Percentiles rank a stretch among this genome's conserved stretches.
Conservation (phyloP, 2,888 invertebrate species). For the Alloplasta piceator region DNA sequence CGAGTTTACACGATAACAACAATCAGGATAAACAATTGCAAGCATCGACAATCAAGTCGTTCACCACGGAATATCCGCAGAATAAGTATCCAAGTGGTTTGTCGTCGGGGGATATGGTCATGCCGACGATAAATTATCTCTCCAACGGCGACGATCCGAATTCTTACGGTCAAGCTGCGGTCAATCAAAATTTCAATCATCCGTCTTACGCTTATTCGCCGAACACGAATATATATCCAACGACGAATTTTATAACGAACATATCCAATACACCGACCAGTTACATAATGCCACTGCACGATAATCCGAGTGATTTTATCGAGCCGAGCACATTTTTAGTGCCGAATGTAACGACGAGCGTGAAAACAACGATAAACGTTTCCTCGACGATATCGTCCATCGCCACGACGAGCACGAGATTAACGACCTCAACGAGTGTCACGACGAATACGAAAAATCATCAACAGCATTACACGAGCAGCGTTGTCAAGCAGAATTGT, state of each 20-base stretch:
- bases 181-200: slow-evolving; percentile 81
- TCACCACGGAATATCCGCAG: slow-evolving; percentile 78
- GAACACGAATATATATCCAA: slow-evolving; percentile 81
- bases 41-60: slow-evolving; percentile 75
- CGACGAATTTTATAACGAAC: slow-evolving; percentile 80
- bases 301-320: slow-evolving; percentile 78
- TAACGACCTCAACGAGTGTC: slow-evolving; percentile 45
- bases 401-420: slow-evolving; percentile 67
- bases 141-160: slow-evolving; percentile 78
- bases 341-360: slow-evolving; percentile 75
- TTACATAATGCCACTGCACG: slow-evolving; percentile 82
- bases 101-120: slow-evolving; percentile 75
- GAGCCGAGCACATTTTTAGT: slow-evolving; percentile 79
- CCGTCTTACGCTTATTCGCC: slow-evolving; percentile 79
- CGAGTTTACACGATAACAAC: slow-evolving; percentile 75
- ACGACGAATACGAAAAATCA: slow-evolving; percentile 71
- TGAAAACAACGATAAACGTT: slow-evolving; percentile 69
- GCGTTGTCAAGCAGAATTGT: slow-evolving; percentile 77
- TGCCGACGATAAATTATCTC: slow-evolving; percentile 80
- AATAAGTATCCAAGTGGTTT: slow-evolving; percentile 78
- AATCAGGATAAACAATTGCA: slow-evolving; percentile 77
- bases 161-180: slow-evolving; percentile 78
- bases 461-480: slow-evolving; percentile 71
- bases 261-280: slow-evolving; percentile 80
- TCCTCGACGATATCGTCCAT: slow-evolving; percentile 62